Conservation (phyloP, 2,888 invertebrate species). For the Fissipunctia ypsillon region DNA sequence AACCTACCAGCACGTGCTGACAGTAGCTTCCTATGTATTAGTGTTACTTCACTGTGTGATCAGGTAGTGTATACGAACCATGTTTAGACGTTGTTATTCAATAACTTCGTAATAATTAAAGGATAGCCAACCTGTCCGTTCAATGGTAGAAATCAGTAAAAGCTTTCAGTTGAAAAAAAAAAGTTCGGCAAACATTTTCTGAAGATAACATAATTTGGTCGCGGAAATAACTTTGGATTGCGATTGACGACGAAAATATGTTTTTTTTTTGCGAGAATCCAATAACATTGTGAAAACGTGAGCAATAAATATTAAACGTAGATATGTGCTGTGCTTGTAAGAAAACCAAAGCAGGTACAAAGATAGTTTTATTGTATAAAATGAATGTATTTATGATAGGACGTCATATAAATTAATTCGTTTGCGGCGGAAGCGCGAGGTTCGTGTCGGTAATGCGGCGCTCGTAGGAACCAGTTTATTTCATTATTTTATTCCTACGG, state of each 20-base stretch:
- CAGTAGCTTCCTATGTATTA: too few species aligned
- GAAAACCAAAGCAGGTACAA: not conserved
- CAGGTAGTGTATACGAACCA: not conserved
- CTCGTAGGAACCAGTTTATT: slow-evolving; percentile 11
- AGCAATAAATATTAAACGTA: not conserved
- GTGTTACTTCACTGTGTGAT: not conserved
- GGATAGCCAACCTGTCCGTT: not conserved
- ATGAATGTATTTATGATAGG: not conserved
- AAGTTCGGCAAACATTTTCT: slow-evolving; percentile 2
- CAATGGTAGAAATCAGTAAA: not conserved
- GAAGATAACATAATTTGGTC: slow-evolving; percentile 13
- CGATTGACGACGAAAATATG: slow-evolving; percentile 5
- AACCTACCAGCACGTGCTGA: not conserved
- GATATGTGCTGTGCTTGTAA: not conserved
- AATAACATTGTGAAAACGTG: slow-evolving; percentile 14
- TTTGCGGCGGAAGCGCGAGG: not conserved
- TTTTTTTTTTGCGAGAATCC: slow-evolving; percentile 12
- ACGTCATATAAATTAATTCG: slow-evolving; percentile 27
- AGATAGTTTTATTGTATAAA: not conserved
- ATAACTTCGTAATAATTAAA: not conserved
- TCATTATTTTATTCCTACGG: slow-evolving; percentile 38
- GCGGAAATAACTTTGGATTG: slow-evolving; percentile 23
- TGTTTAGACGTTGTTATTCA: not conserved
- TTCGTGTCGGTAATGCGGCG: not conserved
- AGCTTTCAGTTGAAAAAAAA: not conserved